Percentiles rank a stretch among this genome's conserved stretches.
Evolutionary conservation across 2,888 invertebrate species (phyloP).

Genomic region (Nomada fabriciana): DNA sequence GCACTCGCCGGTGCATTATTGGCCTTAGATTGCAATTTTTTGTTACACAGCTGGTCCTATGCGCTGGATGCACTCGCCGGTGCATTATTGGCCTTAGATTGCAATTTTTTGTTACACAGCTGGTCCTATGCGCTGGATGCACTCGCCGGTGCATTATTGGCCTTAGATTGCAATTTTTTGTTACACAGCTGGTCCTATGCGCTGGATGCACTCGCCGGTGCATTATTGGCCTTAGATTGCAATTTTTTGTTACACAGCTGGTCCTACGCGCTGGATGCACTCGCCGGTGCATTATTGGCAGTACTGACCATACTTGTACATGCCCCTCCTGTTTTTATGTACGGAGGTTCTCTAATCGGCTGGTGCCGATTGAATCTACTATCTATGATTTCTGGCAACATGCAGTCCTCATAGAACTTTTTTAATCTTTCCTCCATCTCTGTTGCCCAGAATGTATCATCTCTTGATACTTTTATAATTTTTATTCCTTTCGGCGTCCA

Average conservation of each 20-base stretch:
- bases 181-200: background rate
- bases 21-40: too few relatives aligned
- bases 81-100: too few relatives aligned
- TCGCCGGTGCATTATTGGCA: background rate
- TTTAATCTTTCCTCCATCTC: too few relatives aligned
- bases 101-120: too few relatives aligned
- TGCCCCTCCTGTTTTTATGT: background rate
- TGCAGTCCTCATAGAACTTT: too few relatives aligned
- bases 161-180: background rate
- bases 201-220: conserved; percentile 6
- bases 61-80: too few relatives aligned
- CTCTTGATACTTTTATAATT: too few relatives aligned
- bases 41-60: too few relatives aligned
- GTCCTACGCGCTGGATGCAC: background rate
- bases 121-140: too few relatives aligned
- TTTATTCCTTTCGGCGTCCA: too few relatives aligned
- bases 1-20: too few relatives aligned
- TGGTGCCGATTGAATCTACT: conserved; percentile 3
- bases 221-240: background rate
- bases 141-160: background rate
- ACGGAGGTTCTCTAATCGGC: background rate
- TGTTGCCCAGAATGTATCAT: too few relatives aligned
- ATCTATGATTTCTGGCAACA: background rate
- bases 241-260: background rate
- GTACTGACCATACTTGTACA: background rate